Evolutionary conservation across 2,888 invertebrate genomes (phyloP), one percentile per base, ranked within the genome.

Genomic region (Oscheius sp.): DNA sequence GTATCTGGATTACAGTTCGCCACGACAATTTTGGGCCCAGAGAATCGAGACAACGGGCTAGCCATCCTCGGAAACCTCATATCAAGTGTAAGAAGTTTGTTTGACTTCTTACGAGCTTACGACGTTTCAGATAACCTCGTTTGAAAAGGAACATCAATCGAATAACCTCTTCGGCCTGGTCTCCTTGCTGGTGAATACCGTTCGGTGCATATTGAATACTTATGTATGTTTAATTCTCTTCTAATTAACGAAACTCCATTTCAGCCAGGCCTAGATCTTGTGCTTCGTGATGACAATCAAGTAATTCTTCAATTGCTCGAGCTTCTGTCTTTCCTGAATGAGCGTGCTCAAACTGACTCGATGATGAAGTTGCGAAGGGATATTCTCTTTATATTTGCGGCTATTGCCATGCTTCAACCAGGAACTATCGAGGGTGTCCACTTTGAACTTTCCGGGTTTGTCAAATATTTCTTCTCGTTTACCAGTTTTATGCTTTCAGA

Each of bases 161-260:
- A 35, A 50, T 21, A 53, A 50, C 10, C 66, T 51, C 2, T 21
- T 66, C 33, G 11, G 21, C 3, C 13, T 73, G 1, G 2, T 73
- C 29, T 33, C 65, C 21, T 77, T 78, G 62, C 55, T 80, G 55
- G 80, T 83, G 35, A 72, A 74, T 50, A 78, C 79, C 59, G 72
- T 82, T 13, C 74, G 80, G 37, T 70, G 74, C 11, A 80, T 83
- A 37, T 71, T 79, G 33, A 83, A 83, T 58, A 81, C 80, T 32
- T 78, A 76, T 70, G 83, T 81, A 55, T 74, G 83, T 76, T 57
- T 51, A 51, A 10, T 66, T 37, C 9, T 13, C 11, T 7, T 7
- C 37, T 29, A 2, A 10, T 55, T 65, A 11, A 10, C 10, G 11
- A 33, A 68, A 51, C 5, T 11, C 2, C 51, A n/a, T 76, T 81